Conservation (phyloP, 2,888 invertebrate species). For the Pegoplata infirma region DNA sequence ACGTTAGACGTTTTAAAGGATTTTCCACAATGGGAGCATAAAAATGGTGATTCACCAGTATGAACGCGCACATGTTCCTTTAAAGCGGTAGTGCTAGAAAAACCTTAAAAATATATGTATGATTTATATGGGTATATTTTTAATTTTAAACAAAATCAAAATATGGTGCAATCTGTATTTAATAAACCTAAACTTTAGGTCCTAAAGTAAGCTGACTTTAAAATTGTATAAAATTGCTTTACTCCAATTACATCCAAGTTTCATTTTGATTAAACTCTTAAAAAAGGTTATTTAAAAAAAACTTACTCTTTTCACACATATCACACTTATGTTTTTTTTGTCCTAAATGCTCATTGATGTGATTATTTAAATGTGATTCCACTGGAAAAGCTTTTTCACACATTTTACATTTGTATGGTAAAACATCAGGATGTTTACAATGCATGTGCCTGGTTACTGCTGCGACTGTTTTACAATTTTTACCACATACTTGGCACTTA, state of each 20-base stretch:
- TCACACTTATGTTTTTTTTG: constrained; percentile 51
- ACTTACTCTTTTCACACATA: constrained; percentile 57
- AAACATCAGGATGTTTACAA: constrained; percentile 49
- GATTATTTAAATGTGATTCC: constrained; percentile 52
- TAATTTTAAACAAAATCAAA: too few relatives aligned
- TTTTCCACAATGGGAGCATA: constrained; percentile 81
- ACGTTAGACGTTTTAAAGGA: constrained; percentile 79
- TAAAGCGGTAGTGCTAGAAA: constrained; percentile 67
- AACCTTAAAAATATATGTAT: constrained; percentile 31
- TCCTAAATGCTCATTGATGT: constrained; percentile 54
- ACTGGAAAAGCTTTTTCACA: constrained; percentile 58
- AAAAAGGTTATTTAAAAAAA: neutral
- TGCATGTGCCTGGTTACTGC: constrained; percentile 78
- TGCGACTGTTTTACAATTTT: constrained; percentile 75
- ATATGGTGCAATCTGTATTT: too few relatives aligned
- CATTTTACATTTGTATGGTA: constrained; percentile 55
- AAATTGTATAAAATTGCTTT: too few relatives aligned
- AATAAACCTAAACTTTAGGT: too few relatives aligned
- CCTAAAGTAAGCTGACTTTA: too few relatives aligned
- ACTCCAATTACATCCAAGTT: too few relatives aligned
- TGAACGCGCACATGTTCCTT: constrained; percentile 81
- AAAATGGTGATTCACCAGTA: constrained; percentile 79
- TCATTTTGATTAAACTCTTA: too few relatives aligned
- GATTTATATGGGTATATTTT: too few relatives aligned
- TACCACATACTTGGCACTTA: constrained; percentile 79